phyloP scores from a whole-genome alignment of 2,113 vertebrate genomes.

The Hemibagrus wyckioides region DNA sequence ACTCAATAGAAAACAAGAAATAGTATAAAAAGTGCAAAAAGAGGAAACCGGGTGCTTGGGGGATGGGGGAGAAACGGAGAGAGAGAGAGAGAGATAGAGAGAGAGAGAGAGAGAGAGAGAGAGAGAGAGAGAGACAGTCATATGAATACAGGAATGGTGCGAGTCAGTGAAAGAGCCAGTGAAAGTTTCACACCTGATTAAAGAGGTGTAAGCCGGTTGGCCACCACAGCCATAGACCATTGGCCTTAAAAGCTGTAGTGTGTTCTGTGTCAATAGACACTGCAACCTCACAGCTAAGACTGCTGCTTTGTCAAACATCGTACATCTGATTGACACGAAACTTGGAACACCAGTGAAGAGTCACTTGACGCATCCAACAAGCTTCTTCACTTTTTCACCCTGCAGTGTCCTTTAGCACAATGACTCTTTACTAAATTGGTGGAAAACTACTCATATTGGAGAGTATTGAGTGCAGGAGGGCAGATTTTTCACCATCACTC shows the following conservation, averaged over 20 bases:
- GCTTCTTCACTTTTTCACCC: not conserved
- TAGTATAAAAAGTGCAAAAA: not conserved
- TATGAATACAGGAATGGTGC: slow-evolving; percentile 11
- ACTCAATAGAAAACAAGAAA: not conserved
- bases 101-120: slow-evolving; percentile 13
- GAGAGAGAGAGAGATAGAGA: not conserved
- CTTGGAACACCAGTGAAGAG: not conserved
- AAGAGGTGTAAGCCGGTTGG: slow-evolving; percentile 51
- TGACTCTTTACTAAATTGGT: not conserved
- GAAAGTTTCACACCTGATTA: slow-evolving; percentile 54
- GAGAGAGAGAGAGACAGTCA: slow-evolving; percentile 23
- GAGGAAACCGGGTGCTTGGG: no score
- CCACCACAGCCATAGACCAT: slow-evolving; percentile 29
- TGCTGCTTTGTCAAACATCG: not conserved
- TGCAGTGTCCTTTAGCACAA: not conserved
- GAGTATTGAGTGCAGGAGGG: not conserved
- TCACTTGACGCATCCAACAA: not conserved
- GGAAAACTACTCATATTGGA: not conserved
- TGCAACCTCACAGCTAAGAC: not conserved
- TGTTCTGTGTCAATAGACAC: slow-evolving; percentile 21
- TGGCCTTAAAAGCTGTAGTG: slow-evolving; percentile 24
- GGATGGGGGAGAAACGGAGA: not conserved
- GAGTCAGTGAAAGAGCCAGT: slow-evolving; percentile 37
- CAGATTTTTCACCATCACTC: not conserved
- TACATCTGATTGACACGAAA: not conserved